Evolutionary conservation across 2,113 vertebrate species (phyloP).

Genomic region (Podiceps cristatus): DNA sequence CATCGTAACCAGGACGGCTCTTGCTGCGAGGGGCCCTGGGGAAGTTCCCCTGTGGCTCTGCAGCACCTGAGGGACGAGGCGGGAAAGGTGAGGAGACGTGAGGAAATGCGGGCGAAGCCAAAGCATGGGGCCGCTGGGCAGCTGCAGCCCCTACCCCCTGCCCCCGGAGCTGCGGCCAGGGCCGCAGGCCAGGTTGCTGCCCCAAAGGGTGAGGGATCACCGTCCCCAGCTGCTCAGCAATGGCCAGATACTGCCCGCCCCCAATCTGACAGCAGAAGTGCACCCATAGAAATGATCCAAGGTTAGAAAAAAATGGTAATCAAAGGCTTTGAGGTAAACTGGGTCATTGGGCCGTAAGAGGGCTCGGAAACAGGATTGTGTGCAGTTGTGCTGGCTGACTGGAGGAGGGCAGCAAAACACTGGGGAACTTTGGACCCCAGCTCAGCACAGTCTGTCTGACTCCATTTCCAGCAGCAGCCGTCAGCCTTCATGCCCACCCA

Average conservation of each 20-base stretch:
- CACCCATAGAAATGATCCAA: neutral
- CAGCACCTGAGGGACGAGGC: neutral
- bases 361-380: neutral
- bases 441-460: neutral
- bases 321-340: neutral
- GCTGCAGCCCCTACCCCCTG: neutral
- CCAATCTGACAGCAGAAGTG: accelerated
- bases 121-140: neutral
- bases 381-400: neutral
- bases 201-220: neutral
- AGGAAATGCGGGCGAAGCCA: neutral
- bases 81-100: neutral
- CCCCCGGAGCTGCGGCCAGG: neutral
- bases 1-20: neutral
- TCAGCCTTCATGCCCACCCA: neutral
- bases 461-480: neutral
- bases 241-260: neutral
- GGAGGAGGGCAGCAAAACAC: neutral
- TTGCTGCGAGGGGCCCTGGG: accelerated
- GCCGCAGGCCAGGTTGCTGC: neutral
- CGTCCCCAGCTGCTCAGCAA: too few species aligned
- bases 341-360: neutral
- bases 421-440: neutral
- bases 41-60: neutral
- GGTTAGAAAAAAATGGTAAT: neutral